Evolutionary conservation across 2,113 vertebrate genomes (phyloP).

Genomic region (Caloenas nicobarica): DNA sequence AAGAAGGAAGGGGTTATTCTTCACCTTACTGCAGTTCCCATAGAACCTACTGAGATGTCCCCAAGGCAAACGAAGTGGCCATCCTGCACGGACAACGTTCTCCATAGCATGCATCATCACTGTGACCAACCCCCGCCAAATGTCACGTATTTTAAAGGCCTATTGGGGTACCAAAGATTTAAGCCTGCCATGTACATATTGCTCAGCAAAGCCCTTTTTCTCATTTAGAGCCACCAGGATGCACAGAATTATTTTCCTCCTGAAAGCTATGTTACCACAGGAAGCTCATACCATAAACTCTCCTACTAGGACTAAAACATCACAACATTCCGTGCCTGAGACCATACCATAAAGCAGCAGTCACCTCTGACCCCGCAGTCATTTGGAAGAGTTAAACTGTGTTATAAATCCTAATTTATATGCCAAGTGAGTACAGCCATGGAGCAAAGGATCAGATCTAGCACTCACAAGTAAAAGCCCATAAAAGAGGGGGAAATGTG

Average conservation of each 20-base stretch:
- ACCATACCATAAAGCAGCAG: slow-evolving; percentile 21
- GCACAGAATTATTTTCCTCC: background rate
- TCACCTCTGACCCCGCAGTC: slow-evolving; percentile 17
- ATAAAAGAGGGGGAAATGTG: slow-evolving; percentile 19
- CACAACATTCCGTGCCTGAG: background rate
- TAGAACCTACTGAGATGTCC: background rate
- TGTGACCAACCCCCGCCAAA: background rate
- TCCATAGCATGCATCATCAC: background rate
- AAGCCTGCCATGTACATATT: background rate
- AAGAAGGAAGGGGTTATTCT: background rate
- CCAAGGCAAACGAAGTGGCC: background rate
- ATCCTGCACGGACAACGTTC: background rate
- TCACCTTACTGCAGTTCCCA: background rate
- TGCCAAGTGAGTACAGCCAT: slow-evolving; percentile 7
- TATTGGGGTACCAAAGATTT: background rate
- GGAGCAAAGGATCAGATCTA: slow-evolving; percentile 34
- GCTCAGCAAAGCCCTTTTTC: background rate
- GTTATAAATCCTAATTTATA: slow-evolving; percentile 62
- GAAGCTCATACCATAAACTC: slow-evolving; percentile 19
- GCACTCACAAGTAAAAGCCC: slow-evolving; percentile 15
- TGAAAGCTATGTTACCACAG: background rate
- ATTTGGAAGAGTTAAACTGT: slow-evolving; percentile 36
- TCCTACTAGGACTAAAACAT: background rate
- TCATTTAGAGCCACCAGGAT: background rate
- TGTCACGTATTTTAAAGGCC: background rate